phyloP scores from a whole-genome alignment of 2,888 invertebrate genomes.

The Drosophila anomalata region DNA sequence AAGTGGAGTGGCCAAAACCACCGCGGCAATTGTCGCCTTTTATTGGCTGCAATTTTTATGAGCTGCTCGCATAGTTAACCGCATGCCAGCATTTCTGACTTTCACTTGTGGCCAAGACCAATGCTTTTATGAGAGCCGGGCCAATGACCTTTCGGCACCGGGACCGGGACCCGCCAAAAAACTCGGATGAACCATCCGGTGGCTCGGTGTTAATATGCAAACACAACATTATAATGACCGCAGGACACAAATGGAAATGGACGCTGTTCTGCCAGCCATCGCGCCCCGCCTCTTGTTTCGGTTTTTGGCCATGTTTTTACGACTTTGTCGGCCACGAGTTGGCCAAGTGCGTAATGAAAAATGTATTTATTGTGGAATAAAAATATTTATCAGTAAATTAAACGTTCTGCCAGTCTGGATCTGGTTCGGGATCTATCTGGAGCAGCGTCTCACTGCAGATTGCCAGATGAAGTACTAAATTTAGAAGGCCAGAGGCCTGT shows the following conservation, averaged over 20 bases:
- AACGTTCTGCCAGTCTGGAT: slow-evolving; percentile 50
- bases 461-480: slow-evolving; percentile 62
- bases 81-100: slow-evolving; percentile 45
- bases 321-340: slow-evolving; percentile 51
- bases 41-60: slow-evolving; percentile 70
- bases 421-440: slow-evolving; percentile 24
- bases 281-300: slow-evolving; percentile 14
- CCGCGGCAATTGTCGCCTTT: slow-evolving; percentile 55
- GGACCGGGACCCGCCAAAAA: not conserved
- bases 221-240: slow-evolving; percentile 69
- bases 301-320: slow-evolving; percentile 67
- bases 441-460: slow-evolving; percentile 37
- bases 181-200: slow-evolving; percentile 12
- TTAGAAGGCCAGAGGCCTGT: slow-evolving; percentile 16
- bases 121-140: slow-evolving; percentile 61
- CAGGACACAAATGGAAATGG: slow-evolving; percentile 73
- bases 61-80: slow-evolving; percentile 61
- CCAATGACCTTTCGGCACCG: slow-evolving; percentile 51
- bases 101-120: slow-evolving; percentile 61
- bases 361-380: slow-evolving; percentile 70
- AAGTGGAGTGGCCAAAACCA: slow-evolving; percentile 37
- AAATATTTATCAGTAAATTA: slow-evolving; percentile 80
- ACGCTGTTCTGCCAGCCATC: slow-evolving; percentile 13
- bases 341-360: slow-evolving; percentile 70
- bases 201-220: slow-evolving; percentile 62